Percentiles rank a stretch among this genome's conserved stretches.
Conservation (phyloP, 2,888 invertebrate species). For the Dimorphilus gyrociliatus region DNA sequence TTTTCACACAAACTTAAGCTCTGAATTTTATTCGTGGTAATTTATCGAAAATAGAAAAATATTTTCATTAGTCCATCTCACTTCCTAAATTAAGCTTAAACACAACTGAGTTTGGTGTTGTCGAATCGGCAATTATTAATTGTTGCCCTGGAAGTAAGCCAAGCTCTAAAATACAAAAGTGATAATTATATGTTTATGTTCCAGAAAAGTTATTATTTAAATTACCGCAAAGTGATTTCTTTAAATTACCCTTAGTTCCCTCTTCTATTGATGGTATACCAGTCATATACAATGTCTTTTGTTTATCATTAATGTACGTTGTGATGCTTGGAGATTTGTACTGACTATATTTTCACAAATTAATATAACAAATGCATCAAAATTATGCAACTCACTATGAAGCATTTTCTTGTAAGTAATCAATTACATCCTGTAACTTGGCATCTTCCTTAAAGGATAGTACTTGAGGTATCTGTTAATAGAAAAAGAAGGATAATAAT, state of each 20-base stretch:
- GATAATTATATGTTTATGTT: background rate
- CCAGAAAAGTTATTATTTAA: background rate
- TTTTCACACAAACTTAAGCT: too few relatives aligned
- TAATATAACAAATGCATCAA: slow-evolving; percentile 2
- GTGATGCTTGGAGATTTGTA: slow-evolving; percentile 70
- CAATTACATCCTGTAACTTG: slow-evolving; percentile 59
- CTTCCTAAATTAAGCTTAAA: slow-evolving; percentile 31
- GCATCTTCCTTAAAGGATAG: slow-evolving; percentile 41
- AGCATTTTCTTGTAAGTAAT: slow-evolving; percentile 56
- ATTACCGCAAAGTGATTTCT: slow-evolving; percentile 54
- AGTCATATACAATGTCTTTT: slow-evolving; percentile 81
- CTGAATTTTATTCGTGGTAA: too few relatives aligned
- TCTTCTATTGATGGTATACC: slow-evolving; percentile 79
- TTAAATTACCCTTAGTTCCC: slow-evolving; percentile 68
- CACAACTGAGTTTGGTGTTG: slow-evolving; percentile 49
- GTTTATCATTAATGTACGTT: slow-evolving; percentile 57
- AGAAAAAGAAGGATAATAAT: slow-evolving; percentile 2
- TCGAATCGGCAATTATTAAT: slow-evolving; percentile 75
- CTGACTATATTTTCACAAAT: slow-evolving; percentile 42
- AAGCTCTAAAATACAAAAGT: slow-evolving; percentile 47
- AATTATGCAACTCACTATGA: slow-evolving; percentile 43
- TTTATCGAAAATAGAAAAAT: too few relatives aligned
- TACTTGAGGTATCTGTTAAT: slow-evolving; percentile 22
- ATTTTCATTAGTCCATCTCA: too few relatives aligned
- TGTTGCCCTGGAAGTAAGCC: slow-evolving; percentile 67